Evolutionary conservation across 2,888 invertebrate genomes (phyloP).

Genomic region (Clunio marinus): DNA sequence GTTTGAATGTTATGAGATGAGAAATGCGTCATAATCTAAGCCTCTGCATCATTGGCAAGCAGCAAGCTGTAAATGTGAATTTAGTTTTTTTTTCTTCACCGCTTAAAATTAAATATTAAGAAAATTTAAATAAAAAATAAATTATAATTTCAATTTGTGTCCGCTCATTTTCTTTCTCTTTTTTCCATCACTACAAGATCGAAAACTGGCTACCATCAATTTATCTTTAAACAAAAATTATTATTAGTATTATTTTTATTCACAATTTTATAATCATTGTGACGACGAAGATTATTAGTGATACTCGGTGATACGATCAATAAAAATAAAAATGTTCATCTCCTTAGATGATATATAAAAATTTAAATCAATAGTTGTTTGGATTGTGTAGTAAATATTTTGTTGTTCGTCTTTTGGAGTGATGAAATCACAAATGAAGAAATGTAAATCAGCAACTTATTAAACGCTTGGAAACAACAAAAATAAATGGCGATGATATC

Average conservation of each 20-base stretch:
- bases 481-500: neutral
- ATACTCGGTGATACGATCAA: neutral
- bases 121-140: conserved; percentile 37
- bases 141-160: conserved; percentile 36
- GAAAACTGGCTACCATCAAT: conserved; percentile 37
- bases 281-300: conserved; percentile 2
- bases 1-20: neutral
- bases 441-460: conserved; percentile 7
- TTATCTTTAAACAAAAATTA: neutral
- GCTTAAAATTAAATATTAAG: neutral
- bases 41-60: neutral
- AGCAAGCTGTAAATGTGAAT: neutral
- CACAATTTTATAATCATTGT: conserved; percentile 19
- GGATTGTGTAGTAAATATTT: neutral
- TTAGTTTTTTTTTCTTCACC: neutral
- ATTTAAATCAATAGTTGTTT: conserved; percentile 16
- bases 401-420: neutral
- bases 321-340: neutral
- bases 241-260: neutral
- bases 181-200: neutral
- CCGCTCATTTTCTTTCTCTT: conserved; percentile 7
- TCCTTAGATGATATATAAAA: neutral
- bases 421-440: conserved; percentile 5
- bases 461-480: neutral
- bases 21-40: neutral